A percentile compares a stretch with the other conserved stretches of the same genome.
Evolutionary conservation across 2,888 invertebrate species (phyloP).

Genomic region (Plebejus melissa): DNA sequence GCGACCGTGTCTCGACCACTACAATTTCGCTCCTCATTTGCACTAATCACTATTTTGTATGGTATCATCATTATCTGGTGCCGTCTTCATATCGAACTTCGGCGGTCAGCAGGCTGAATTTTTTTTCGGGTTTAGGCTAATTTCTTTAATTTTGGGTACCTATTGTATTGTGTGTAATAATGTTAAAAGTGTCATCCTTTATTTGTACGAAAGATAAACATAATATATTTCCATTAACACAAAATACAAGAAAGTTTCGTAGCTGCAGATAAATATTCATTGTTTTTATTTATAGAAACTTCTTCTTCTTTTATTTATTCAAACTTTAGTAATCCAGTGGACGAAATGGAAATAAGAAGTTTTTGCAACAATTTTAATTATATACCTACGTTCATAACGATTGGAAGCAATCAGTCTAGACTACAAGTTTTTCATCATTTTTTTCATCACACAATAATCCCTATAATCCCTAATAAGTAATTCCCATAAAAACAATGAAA

Average conservation of each 20-base stretch:
- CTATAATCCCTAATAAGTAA: neutral
- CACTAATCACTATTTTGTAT: neutral
- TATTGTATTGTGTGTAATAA: neutral
- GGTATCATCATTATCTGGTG: neutral
- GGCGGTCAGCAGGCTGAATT: neutral
- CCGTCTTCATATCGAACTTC: neutral
- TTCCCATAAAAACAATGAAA: neutral
- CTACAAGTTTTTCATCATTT: neutral
- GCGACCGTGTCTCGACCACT: neutral
- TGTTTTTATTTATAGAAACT: neutral
- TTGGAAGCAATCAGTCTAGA: neutral
- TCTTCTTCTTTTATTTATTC: too few species aligned
- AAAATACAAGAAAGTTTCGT: neutral
- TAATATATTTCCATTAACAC: neutral
- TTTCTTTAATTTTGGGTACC: neutral
- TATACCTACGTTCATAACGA: neutral
- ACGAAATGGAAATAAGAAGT: neutral
- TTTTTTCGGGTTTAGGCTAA: too few species aligned
- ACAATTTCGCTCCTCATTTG: neutral
- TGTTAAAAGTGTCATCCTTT: neutral
- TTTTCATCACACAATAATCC: too few species aligned
- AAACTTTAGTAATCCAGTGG: neutral
- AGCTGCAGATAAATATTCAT: constrained; percentile 2
- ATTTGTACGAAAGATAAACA: neutral
- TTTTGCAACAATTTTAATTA: neutral